phyloP scores from a whole-genome alignment of 2,797 vertebrate genomes.

The Mormyrops attenuatus region DNA sequence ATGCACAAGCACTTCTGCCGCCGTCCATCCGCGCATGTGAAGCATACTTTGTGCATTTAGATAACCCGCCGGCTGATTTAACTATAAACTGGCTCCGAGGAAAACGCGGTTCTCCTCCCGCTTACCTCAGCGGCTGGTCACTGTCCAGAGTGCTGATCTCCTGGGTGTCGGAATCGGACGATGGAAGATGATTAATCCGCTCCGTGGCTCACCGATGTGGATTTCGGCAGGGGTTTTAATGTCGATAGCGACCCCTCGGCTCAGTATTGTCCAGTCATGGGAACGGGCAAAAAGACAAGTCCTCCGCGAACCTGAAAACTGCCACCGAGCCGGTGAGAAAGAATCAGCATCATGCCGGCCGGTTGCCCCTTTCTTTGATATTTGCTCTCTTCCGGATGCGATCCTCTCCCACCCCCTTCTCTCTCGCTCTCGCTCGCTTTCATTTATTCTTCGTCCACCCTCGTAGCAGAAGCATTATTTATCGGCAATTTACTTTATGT shows the following conservation, averaged over 20 bases:
- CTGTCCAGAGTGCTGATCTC: slow-evolving; percentile 45
- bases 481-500: slow-evolving; percentile 52
- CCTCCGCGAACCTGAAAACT: slow-evolving; percentile 9
- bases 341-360: slow-evolving; percentile 32
- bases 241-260: slow-evolving; percentile 25
- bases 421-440: slow-evolving; percentile 16
- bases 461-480: slow-evolving; percentile 43
- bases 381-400: slow-evolving; percentile 39
- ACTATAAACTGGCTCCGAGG: background rate
- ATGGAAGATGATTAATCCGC: slow-evolving; percentile 52
- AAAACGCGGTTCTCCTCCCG: background rate
- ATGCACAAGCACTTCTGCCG: background rate
- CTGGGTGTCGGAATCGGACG: slow-evolving; percentile 33
- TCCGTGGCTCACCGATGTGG: slow-evolving; percentile 35
- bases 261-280: background rate
- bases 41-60: background rate
- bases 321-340: background rate
- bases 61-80: background rate
- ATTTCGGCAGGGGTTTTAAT: slow-evolving; percentile 35
- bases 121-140: slow-evolving; percentile 35
- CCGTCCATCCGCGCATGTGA: background rate
- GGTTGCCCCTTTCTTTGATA: slow-evolving; percentile 44
- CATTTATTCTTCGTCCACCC: slow-evolving; percentile 27
- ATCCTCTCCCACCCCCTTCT: slow-evolving; percentile 18
- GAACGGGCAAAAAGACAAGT: slow-evolving; percentile 8